Conservation (phyloP, 2,113 vertebrate species). For the Psittacara wagleri region DNA sequence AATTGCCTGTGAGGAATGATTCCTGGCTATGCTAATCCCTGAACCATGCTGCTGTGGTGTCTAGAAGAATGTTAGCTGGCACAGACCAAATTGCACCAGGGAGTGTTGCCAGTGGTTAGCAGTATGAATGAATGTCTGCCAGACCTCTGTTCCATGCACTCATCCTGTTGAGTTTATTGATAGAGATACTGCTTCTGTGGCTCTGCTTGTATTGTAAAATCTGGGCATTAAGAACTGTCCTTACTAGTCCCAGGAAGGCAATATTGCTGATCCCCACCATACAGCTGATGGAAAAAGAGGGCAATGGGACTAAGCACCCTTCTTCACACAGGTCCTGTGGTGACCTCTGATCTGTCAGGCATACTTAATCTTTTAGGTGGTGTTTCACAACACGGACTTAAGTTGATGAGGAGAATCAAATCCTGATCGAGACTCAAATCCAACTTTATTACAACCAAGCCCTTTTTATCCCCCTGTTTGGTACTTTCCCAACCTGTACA, state of each 20-base stretch:
- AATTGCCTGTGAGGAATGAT: background rate
- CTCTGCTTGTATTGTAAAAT: background rate
- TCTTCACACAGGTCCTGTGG: background rate
- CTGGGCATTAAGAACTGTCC: background rate
- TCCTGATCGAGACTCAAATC: too few species aligned
- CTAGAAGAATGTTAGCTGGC: background rate
- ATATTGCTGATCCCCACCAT: accelerated
- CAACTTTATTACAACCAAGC: too few species aligned
- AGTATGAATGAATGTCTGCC: background rate
- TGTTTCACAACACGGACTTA: too few species aligned
- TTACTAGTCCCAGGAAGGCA: background rate
- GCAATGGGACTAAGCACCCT: background rate
- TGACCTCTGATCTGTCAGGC: background rate
- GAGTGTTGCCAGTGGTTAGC: background rate
- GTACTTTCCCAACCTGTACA: too few species aligned
- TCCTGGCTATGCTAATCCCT: background rate
- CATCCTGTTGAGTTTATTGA: background rate
- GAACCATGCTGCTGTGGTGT: background rate
- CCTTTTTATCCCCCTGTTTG: too few species aligned
- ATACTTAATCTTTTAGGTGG: background rate
- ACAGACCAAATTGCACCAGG: background rate
- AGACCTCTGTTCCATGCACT: background rate
- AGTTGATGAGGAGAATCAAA: too few species aligned
- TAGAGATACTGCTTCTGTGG: background rate
- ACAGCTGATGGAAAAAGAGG: background rate